Conservation (phyloP, 2,888 invertebrate genomes). For the Loripinus fragilis region DNA sequence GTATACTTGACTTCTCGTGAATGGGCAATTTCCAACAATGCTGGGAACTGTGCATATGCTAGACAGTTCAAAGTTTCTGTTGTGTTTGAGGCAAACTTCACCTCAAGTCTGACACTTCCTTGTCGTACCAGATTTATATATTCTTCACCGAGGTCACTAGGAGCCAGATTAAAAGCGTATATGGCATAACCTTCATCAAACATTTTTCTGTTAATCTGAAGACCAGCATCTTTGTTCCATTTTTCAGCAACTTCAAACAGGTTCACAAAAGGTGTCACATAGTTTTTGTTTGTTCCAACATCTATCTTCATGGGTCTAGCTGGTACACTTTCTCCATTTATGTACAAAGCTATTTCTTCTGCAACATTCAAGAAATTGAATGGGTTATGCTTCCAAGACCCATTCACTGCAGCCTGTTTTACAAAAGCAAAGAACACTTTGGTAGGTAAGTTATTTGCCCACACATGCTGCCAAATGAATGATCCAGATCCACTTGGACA, state of each 20-base stretch:
- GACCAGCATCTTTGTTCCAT: constrained; percentile 1
- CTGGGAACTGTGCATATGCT: no score
- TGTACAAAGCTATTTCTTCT: constrained; percentile 9
- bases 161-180: neutral
- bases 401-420: constrained; percentile 28
- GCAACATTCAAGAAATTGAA: constrained; percentile 35
- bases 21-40: neutral
- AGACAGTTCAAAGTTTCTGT: neutral
- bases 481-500: constrained; percentile 23
- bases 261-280: neutral
- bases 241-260: neutral
- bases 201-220: neutral
- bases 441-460: constrained; percentile 29
- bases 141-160: no score
- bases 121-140: neutral
- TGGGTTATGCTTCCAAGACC: constrained; percentile 27
- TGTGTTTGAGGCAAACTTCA: no score
- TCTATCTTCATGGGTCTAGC: constrained; percentile 28
- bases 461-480: constrained; percentile 35
- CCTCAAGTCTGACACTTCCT: neutral
- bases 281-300: constrained; percentile 2
- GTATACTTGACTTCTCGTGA: neutral
- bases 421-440: constrained; percentile 30
- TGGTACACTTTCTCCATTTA: constrained; percentile 6
- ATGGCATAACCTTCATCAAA: neutral